These are phyloP conservation scores for Lagorchestes hirsutus DNA, from an alignment of 2,797 vertebrate species.

Conservation along the genomic window DNA sequence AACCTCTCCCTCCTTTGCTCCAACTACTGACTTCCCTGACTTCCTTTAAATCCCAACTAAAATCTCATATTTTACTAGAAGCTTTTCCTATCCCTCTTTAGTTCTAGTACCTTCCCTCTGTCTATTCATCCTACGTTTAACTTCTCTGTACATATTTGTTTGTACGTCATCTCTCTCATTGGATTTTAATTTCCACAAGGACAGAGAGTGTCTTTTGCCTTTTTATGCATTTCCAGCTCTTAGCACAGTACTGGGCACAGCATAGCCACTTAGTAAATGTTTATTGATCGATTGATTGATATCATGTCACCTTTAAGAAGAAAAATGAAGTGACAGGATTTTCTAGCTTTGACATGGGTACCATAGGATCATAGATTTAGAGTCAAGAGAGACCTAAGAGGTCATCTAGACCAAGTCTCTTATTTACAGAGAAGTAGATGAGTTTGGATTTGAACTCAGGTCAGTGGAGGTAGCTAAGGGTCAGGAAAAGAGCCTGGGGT, in stretches of 20 bases:
- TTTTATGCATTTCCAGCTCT: not conserved
- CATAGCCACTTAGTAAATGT: not conserved
- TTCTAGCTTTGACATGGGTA: not conserved
- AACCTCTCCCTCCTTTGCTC: not conserved
- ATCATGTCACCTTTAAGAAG: not conserved
- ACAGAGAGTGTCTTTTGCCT: not conserved
- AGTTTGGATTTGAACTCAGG: not conserved
- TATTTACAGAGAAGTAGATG: not conserved
- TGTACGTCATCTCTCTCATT: not conserved
- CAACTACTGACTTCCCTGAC: not conserved
- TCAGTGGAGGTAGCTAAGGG: not conserved
- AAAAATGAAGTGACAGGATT: not conserved
- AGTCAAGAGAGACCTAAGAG: not conserved
- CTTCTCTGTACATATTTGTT: not conserved
- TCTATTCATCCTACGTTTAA: not conserved
- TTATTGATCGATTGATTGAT: not conserved
- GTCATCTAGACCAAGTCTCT: not conserved
- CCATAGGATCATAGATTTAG: not conserved
- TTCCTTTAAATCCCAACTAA: not conserved
- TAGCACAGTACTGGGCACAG: not conserved
- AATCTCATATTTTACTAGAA: not conserved
- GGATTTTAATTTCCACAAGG: not conserved
- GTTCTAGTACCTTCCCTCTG: not conserved
- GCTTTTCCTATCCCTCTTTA: not conserved
- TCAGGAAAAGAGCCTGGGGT: not conserved